Evolutionary conservation across 2,888 invertebrate genomes (phyloP).

Genomic region (Phania funesta): DNA sequence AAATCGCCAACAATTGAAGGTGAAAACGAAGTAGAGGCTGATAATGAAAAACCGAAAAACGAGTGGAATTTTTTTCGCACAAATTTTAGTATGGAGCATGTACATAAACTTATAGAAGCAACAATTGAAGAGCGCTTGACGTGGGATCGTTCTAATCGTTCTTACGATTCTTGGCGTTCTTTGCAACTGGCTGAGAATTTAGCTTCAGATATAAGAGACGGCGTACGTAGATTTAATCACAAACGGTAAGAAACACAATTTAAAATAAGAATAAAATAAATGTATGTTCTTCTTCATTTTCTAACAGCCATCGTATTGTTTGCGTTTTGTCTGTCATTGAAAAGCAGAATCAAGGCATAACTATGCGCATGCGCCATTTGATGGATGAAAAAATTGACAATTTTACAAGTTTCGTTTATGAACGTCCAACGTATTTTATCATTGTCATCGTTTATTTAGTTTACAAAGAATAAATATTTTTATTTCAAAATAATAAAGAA

Average conservation of each 20-base stretch:
- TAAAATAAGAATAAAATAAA: neutral
- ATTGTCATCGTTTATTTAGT: conserved; percentile 78
- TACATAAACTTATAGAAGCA: conserved; percentile 77
- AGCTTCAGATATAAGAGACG: conserved; percentile 76
- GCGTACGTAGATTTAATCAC: conserved; percentile 77
- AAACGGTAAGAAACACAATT: conserved; percentile 73
- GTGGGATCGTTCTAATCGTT: conserved; percentile 79
- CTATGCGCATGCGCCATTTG: conserved; percentile 77
- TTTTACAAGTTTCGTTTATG: conserved; percentile 77
- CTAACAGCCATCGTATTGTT: conserved; percentile 78
- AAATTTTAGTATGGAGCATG: conserved; percentile 79
- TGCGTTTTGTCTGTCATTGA: conserved; percentile 78
- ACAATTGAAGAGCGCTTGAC: conserved; percentile 78
- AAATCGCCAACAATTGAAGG: conserved; percentile 65
- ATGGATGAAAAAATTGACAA: conserved; percentile 79
- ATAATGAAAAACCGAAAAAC: conserved; percentile 73
- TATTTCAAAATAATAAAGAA: neutral
- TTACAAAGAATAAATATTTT: conserved; percentile 75
- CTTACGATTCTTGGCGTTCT: conserved; percentile 80
- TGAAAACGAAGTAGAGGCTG: conserved; percentile 65
- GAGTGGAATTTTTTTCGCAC: conserved; percentile 76
- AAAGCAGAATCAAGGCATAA: conserved; percentile 78
- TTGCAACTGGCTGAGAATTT: conserved; percentile 77
- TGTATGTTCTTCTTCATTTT: neutral
- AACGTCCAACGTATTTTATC: conserved; percentile 78